phyloP scores from a whole-genome alignment of 2,113 vertebrate species.

The Tachuris rubrigastra region DNA sequence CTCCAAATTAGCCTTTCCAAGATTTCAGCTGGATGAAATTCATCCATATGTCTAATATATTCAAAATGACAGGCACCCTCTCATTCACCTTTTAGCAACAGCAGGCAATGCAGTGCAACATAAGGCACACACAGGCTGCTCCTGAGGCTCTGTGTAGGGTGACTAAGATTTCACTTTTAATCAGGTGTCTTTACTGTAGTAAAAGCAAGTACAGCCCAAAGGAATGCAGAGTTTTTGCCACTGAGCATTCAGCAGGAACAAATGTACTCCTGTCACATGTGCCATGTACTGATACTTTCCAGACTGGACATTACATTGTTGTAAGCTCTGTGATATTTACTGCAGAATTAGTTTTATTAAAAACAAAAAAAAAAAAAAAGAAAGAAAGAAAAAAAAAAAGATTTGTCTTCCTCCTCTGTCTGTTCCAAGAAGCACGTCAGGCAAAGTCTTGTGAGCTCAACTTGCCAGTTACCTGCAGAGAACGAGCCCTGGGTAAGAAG shows the following conservation, averaged over 20 bases:
- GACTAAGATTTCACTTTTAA: constrained; percentile 3
- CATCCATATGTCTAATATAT: not conserved
- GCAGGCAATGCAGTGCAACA: not conserved
- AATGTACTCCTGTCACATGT: not conserved
- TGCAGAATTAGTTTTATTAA: not conserved
- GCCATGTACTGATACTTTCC: not conserved
- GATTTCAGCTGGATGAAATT: not conserved
- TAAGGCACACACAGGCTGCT: not conserved
- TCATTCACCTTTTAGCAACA: not conserved
- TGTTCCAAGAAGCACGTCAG: too few species aligned
- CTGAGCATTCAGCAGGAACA: not conserved
- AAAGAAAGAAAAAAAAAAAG: not conserved
- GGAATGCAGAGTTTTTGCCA: not conserved
- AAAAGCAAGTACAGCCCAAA: constrained; percentile 17
- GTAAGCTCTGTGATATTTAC: not conserved
- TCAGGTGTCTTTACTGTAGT: not conserved
- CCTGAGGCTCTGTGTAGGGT: not conserved
- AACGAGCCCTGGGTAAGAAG: not conserved
- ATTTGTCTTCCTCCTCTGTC: not conserved
- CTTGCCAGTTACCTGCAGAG: not conserved
- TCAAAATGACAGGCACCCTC: not conserved
- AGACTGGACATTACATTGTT: not conserved
- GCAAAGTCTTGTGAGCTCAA: not conserved
- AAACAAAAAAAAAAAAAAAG: not conserved
- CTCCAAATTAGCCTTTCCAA: not conserved